Evolutionary conservation across 2,113 vertebrate species (phyloP), one percentile per base, ranked within the genome.

Genomic region (Heloderma charlesbogerti): DNA sequence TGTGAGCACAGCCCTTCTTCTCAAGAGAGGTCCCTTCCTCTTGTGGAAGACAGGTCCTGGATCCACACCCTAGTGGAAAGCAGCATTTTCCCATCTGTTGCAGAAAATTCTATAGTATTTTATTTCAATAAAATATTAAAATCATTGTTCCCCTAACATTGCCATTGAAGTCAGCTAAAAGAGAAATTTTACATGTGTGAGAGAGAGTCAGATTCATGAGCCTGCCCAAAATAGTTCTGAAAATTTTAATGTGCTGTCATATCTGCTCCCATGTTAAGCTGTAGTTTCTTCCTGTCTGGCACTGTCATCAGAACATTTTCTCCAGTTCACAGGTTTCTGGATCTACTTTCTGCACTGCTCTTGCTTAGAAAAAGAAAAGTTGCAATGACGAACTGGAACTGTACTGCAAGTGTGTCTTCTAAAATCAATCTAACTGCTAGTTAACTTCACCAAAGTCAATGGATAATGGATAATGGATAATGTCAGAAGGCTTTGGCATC

Each of bases 321-420:
- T 90, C 74, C 72, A 78, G n/a, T 79, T 86, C 75, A 85, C 89
- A 90, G 60, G 25, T 78, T 48, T 25, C 60, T 78, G 60, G 72
- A 86, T 86, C 22, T 67, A 37, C 34, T 90, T 78, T 77, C 57
- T 78, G 72, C 48, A 7, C 60, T 51, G 60, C 34, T 40, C 45
- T 78, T 86, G 31, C 43, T 60, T 67, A 85, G 60, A 79, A 66
- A 79, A 88, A 79, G 40, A 77, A 74, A 37, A 72, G 80, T 18
- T 27, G 40, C 29, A n/a, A 85, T 69, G 40, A 85, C 40, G 40
- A 67, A 51, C 43, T 85, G 57, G 34, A 78, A 40, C 51, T 71
- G 10, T 22, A 75, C 45, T 31, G 72, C 15, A 75, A 75, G 48
- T 29, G 18, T 60, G 81, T 84, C 51, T 83, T 84, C 45, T 66